phyloP scores from a whole-genome alignment of 2,113 vertebrate species.

The Sander lucioperca region DNA sequence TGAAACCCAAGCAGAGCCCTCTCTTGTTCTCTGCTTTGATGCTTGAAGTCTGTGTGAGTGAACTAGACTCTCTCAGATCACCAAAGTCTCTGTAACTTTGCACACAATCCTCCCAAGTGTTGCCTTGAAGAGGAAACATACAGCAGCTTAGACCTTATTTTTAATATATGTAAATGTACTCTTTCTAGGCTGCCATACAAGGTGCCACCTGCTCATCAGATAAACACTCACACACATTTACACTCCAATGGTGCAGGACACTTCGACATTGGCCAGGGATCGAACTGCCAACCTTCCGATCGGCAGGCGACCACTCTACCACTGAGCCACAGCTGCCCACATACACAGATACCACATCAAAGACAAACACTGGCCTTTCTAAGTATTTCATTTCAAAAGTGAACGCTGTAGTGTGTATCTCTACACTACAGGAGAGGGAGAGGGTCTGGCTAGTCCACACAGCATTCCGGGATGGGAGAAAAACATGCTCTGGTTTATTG shows the following conservation, averaged over 20 bases:
- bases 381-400: constrained; percentile 5
- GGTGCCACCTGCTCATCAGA: too few species aligned
- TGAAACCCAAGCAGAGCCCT: constrained; percentile 8
- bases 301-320: too few species aligned
- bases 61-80: constrained; percentile 40
- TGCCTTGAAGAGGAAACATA: constrained; percentile 49
- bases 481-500: too few species aligned
- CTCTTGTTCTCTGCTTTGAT: constrained; percentile 14
- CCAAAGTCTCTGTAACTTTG: constrained; percentile 30
- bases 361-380: constrained; percentile 7
- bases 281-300: too few species aligned
- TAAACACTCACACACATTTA: too few species aligned
- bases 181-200: too few species aligned
- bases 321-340: neutral
- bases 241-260: too few species aligned
- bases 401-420: neutral
- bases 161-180: neutral
- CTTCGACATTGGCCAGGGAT: too few species aligned
- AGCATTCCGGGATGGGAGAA: too few species aligned
- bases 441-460: too few species aligned
- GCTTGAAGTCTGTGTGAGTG: constrained; percentile 18
- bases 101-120: constrained; percentile 29
- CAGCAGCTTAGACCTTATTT: constrained; percentile 18
- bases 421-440: too few species aligned
- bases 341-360: constrained; percentile 9